Evolutionary conservation across 2,888 invertebrate species (phyloP), one percentile per base, ranked within the genome.

Genomic region (Tachina lurida): DNA sequence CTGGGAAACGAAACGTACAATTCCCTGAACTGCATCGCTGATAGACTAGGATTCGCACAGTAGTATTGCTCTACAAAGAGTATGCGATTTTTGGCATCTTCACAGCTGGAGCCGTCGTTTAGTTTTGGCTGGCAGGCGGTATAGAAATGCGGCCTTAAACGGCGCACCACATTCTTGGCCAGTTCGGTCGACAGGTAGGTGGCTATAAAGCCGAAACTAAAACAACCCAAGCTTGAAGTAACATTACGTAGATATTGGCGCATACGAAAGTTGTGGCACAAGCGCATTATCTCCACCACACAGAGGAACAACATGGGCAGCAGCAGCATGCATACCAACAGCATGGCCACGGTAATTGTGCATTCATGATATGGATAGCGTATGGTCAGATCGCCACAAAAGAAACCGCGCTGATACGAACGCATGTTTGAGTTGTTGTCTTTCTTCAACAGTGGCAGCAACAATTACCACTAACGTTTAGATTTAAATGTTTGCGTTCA

Each of bases 1-100:
- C 91, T 91, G 43, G 91, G 91, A 79, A 91, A 91, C 71, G 91
- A 91, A 10, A 91, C 90, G 70, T 91, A 91, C 80, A 91, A 76
- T 68, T 91, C 91, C 8, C 90, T 89, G 19, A 91, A 83, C 77
- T 91, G 91, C 13, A 87, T 87, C 39, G 89, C 56, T 4, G 90
- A 88, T 7, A 91, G 87, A 77, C 91, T 89, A 12, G 88, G 90
- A 87, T 91, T 91, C 62, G 89, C 85, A 88, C 91, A 91, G 71
- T 87, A 89, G 75, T 91, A 91, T 47, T 90, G 90, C 60, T 91
- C 90, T 75, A 91, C 87, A 60, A 90, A 91, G 8, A 84, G 41
- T 52, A 84, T 84, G 7, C 88, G 90, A 71, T 91, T 90, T 62
- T 88, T 89, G 22, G 86, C 83, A 56, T 91, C 91, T 17, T 89